Evolutionary conservation across 2,113 vertebrate genomes (phyloP), one percentile per base, ranked within the genome.

Genomic region (Corydoras sp.): DNA sequence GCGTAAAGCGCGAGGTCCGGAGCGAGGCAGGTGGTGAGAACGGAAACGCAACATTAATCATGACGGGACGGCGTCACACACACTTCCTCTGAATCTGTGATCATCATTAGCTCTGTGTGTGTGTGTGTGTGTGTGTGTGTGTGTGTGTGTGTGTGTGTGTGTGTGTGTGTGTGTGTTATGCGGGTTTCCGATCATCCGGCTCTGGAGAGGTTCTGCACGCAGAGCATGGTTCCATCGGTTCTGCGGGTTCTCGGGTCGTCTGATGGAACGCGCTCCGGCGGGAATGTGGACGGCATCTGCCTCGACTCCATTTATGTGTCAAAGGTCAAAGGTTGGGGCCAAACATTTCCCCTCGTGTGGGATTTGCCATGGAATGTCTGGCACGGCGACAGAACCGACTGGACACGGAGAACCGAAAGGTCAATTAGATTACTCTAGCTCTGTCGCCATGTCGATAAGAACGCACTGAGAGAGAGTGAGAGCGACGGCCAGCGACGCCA

Each of bases 291-390:
- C 65, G 43, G 71, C 66, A 71, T 76, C 73, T 76, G 69, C 70
- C 62, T 56, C 66, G 65, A 68, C 65, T 79, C 55, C 71, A 49
- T 76, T 80, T 77, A 79, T 24, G 79, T 74, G 78, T 82, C 82
- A 80, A 58, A 43, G 35, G 35, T 43, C 35, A 43, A 43, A 43
- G 35, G 35, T 43, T 43, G 2, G 1, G 58, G 78, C 78, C 71
- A 82, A 83, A 81, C 76, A 81, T 81, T 80, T 72, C 68, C 75
- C 73, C 78, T 79, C 72, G 65, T 76, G 72, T 75, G 75, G 62
- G 78, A 83, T 76, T 71, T 75, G 64, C 55, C 59, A 30, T 76
- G 71, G 70, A 80, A 77, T 70, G 65, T 65, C 63, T 68, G 71
- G 72, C 56, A 71, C 75, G 73, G 69, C 59, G 65, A 62, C 71